phyloP scores from a whole-genome alignment of 2,113 vertebrate genomes.

The Tychaedon coryphoeus region DNA sequence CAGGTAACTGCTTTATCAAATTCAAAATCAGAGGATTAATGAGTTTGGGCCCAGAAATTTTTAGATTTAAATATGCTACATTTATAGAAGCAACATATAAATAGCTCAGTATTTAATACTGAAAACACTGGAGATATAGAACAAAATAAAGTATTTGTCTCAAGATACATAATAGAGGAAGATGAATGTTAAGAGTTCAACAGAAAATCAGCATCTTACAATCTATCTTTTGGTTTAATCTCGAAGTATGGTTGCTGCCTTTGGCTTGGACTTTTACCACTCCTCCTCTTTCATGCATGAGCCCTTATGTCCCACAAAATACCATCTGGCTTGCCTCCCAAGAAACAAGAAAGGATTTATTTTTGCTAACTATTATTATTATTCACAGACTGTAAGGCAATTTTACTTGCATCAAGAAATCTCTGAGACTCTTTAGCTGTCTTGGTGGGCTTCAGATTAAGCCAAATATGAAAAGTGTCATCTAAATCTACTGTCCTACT shows the following conservation, averaged over 20 bases:
- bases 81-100: not conserved
- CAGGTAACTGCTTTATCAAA: not conserved
- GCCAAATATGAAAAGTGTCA: not conserved
- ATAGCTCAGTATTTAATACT: not conserved
- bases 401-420: not conserved
- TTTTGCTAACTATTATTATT: not conserved
- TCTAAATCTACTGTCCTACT: not conserved
- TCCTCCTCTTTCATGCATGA: not conserved
- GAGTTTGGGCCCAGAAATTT: not conserved
- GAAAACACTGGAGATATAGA: not conserved
- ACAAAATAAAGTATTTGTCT: not conserved
- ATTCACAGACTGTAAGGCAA: not conserved
- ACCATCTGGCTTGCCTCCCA: not conserved
- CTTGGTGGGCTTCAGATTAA: not conserved
- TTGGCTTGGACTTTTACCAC: not conserved
- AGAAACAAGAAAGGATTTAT: not conserved
- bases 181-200: not conserved
- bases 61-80: not conserved
- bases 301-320: not conserved
- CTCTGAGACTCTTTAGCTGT: not conserved
- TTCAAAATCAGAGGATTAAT: not conserved
- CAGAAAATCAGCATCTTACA: not conserved
- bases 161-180: not conserved
- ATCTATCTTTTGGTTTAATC: not conserved
- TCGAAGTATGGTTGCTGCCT: not conserved